Conservation (phyloP, 2,888 invertebrate species). For the Hymenopus coronatus region DNA sequence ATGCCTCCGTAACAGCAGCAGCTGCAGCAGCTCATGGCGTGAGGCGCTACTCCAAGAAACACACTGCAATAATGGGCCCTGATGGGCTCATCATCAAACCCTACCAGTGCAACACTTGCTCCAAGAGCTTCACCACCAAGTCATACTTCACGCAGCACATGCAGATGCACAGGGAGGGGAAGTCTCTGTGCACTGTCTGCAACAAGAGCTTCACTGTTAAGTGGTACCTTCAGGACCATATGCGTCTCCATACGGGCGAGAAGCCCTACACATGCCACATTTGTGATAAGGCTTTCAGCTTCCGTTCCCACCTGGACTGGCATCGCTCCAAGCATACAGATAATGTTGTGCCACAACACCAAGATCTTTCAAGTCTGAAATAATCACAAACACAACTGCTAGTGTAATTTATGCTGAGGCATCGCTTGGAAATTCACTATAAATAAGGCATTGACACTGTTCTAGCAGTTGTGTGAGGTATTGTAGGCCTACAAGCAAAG, state of each 20-base stretch:
- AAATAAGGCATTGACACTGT: too few relatives aligned
- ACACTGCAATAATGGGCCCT: background rate
- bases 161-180: conserved; percentile 1
- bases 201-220: conserved; percentile 8
- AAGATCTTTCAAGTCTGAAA: background rate
- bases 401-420: too few relatives aligned
- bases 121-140: conserved; percentile 9
- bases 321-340: conserved; percentile 3
- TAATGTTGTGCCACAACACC: background rate
- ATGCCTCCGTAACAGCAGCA: background rate
- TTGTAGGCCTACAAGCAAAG: too few relatives aligned
- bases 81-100: conserved; percentile 12
- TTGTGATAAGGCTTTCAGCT: conserved; percentile 15
- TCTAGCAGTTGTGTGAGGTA: too few relatives aligned
- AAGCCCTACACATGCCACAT: conserved; percentile 2
- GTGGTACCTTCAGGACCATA: conserved; percentile 13
- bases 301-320: conserved; percentile 11
- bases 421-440: too few relatives aligned
- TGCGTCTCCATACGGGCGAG: conserved; percentile 7
- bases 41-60: background rate
- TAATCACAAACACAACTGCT: background rate
- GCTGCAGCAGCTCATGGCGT: background rate
- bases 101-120: conserved; percentile 1
- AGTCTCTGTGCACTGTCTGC: conserved; percentile 3
- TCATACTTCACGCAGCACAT: conserved; percentile 13